Evolutionary conservation across 2,797 vertebrate species (phyloP), one percentile per base, ranked within the genome.

Genomic region (Parotocinclus haroldoi): DNA sequence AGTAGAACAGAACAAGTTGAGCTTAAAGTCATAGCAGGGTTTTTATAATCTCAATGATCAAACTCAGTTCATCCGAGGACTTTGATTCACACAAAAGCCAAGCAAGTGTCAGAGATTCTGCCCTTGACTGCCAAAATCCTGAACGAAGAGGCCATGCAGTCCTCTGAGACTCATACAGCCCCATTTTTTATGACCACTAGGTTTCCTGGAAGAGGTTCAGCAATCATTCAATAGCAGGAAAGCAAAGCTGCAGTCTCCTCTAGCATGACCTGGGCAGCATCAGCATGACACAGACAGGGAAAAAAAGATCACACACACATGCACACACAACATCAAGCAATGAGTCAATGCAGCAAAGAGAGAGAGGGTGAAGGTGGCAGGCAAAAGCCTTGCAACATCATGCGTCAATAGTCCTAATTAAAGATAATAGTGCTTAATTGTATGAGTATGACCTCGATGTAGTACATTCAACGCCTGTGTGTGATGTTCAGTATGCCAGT

Each of bases 171-270:
- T 62, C 17, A 48, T 72, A 57, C 56, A 60, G 48, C 27, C 10
- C 46, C 18, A 60, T 76, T 27, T 72, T 72, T 72, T 69, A 76
- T 76, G 69, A 68, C 45, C 13, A 46, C 57, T 60, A 19, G 19
- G 40, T 66, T 65, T 57, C 12, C 58, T 49, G 44, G 44, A 16
- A 51, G n/a, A 63, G 58, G 70, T 63, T 63, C 58, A 63, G 66
- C 66, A 69, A 76, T 76, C 66, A 76, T 49, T 76, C 63, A 72
- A 53, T n/a, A 51, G 19, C 19, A 67, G 40, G 45, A 70, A 69
- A 63, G 40, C 40, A 9, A 54, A 67, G 50, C 61, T 39, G 50
- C 57, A 37, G 54, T 74, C 72, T 64, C 68, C 72, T 68, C 61
- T 68, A 58, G n/a, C 13, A 63, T 62, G 72, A 71, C 68, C 76